Base-by-base conservation (phyloP, 1,140 invertebrate genomes). In the Drosophila lini region DNA sequence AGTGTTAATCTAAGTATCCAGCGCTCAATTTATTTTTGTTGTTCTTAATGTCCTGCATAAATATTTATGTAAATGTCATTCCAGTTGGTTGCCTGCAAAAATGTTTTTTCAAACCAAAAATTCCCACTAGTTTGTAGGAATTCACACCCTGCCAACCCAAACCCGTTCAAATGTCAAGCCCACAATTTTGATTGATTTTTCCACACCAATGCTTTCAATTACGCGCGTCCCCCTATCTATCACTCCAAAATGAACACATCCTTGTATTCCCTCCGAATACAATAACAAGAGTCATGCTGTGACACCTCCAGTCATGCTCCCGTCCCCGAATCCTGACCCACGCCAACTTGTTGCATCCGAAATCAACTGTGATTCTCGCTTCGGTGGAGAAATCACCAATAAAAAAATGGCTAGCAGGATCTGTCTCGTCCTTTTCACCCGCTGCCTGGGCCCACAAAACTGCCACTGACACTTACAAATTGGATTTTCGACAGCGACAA, bases 381-480 rank as follows among this genome's bases (percentile, higher is more conserved):
- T 88, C 82, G 63, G 11, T 88, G 83, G 59, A 74, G 65, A 82
- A 85, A 68, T 75, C 64, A 41, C 57, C 70, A 86, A 82, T 81
- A 81, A 86, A 81, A 81, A 86, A 69, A 45, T 78, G 48, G 61
- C 25, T 15, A 10, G 7, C 25, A 62, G 28, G 25, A 47, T 61
- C 58, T 41, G 25, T 34, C 67, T 70, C 44, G 56, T 15, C 11
- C 57, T 58, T 59, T 56, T 3, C 15, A 16, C 28, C 47, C 47
- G 25, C 36, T 41, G 52, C 5, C 25, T 16, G 8, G n/a, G n/a
- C 47, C 25, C 28, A 75, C 52, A 74, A 76, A 85, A 85, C 82
- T 85, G 82, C 50, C 80, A 59, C 55, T 86, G 82, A 88, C 83
- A 88, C 82, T 86, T 86, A 86, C 83, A 86, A 86, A 82, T 86